Percentiles rank a stretch among this genome's conserved stretches.
These are phyloP conservation scores for Caenorhabditis virilis DNA, from an alignment of 2,888 invertebrate genomes.

Conservation along the genomic window DNA sequence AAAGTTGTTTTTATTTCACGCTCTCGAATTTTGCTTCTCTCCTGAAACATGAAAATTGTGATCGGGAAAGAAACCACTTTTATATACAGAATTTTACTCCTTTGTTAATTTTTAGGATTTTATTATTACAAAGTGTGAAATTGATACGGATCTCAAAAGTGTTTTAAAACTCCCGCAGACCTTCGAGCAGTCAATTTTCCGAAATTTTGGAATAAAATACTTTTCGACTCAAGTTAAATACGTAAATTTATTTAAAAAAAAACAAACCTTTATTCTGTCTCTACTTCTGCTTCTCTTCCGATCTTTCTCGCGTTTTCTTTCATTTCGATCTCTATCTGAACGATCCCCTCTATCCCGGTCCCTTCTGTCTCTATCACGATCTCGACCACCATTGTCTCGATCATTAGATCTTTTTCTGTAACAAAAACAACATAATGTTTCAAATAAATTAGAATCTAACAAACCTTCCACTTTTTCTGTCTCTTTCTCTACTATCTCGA, in stretches of 20 bases:
- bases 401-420: constrained; percentile 11
- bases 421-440: neutral
- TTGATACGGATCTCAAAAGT: no score
- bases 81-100: neutral
- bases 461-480: constrained; percentile 1
- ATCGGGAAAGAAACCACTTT: neutral
- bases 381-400: constrained; percentile 20
- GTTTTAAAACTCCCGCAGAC: no score
- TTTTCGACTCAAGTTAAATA: neutral
- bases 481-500: constrained; percentile 16
- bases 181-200: no score
- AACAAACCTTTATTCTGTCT: constrained; percentile 17
- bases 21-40: constrained; percentile 12
- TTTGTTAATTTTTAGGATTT: neutral
- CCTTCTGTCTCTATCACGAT: constrained; percentile 7
- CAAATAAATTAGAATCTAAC: neutral
- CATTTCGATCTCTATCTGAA: constrained; percentile 2
- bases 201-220: neutral
- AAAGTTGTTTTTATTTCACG: constrained; percentile 36
- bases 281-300: constrained; percentile 20
- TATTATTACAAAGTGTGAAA: no score
- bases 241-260: neutral
- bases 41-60: constrained; percentile 9
- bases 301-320: constrained; percentile 10
- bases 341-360: constrained; percentile 24